Evolutionary conservation across 2,113 vertebrate genomes (phyloP).

Genomic region (Chlorodrepanis virens): DNA sequence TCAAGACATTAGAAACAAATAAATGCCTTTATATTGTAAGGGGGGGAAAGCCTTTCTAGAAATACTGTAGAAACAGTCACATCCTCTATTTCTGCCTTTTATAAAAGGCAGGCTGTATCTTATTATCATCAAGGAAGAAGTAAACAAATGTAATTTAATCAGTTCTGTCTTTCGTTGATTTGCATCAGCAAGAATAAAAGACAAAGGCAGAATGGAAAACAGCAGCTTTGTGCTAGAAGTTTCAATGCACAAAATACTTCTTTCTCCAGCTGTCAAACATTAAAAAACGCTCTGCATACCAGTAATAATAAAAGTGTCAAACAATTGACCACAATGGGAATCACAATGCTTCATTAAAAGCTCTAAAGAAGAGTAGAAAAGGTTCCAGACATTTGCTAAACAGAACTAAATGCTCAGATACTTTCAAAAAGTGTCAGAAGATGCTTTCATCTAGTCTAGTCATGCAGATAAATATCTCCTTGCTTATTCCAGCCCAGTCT

Average conservation of each 20-base stretch:
- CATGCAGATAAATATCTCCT: neutral
- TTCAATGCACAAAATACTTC: conserved; percentile 60
- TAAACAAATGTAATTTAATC: conserved; percentile 65
- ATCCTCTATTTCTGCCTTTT: conserved; percentile 23
- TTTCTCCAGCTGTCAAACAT: conserved; percentile 57
- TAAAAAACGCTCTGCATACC: conserved; percentile 13
- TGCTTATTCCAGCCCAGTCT: neutral
- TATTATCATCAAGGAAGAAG: conserved; percentile 43
- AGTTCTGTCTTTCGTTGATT: conserved; percentile 41
- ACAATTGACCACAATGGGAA: conserved; percentile 30
- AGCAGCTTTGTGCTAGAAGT: conserved; percentile 55
- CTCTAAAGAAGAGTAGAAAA: conserved; percentile 32
- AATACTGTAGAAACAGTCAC: conserved; percentile 22
- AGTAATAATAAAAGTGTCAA: conserved; percentile 46
- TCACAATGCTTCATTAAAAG: conserved; percentile 54
- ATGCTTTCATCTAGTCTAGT: neutral
- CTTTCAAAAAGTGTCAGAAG: conserved; percentile 16
- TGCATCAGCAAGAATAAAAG: conserved; percentile 59
- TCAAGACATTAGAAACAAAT: neutral
- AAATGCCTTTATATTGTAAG: neutral
- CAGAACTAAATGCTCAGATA: neutral
- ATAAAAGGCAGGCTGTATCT: conserved; percentile 31
- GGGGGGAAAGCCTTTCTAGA: neutral
- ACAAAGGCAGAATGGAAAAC: conserved; percentile 58
- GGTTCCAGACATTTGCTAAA: conserved; percentile 32